A percentile compares a stretch with the other conserved stretches of the same genome.
Conservation (phyloP, 2,888 invertebrate genomes). For the Corythucha ciliata region DNA sequence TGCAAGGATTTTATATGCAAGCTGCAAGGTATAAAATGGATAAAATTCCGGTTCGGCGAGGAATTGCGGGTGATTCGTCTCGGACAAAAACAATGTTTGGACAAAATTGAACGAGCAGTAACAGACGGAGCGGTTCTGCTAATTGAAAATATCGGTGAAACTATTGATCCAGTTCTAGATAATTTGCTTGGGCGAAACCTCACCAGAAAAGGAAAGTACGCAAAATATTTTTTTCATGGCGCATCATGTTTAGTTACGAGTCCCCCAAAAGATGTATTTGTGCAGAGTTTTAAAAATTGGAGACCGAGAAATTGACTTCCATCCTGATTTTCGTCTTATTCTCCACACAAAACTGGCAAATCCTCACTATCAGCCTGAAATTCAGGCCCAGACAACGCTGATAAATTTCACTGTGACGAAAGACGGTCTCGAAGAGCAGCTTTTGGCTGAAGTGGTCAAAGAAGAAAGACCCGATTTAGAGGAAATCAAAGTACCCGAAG, state of each 20-base stretch:
- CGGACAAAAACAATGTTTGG: constrained; percentile 73
- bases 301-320: constrained; percentile 84
- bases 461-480: constrained; percentile 88
- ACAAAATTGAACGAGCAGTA: constrained; percentile 67
- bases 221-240: not conserved
- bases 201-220: constrained; percentile 69
- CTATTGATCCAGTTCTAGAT: constrained; percentile 81
- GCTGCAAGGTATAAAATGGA: constrained; percentile 86
- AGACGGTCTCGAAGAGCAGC: constrained; percentile 87
- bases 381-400: constrained; percentile 91
- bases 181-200: constrained; percentile 78
- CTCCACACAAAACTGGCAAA: constrained; percentile 90
- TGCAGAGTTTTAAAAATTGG: constrained; percentile 66
- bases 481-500: constrained; percentile 48
- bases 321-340: constrained; percentile 69
- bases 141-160: constrained; percentile 83
- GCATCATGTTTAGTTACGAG: not conserved
- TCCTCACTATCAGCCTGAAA: constrained; percentile 93
- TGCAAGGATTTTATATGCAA: constrained; percentile 34
- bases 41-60: constrained; percentile 74
- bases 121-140: constrained; percentile 63
- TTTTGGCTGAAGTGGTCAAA: constrained; percentile 87
- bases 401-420: constrained; percentile 92
- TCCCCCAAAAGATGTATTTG: not conserved
- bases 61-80: constrained; percentile 63